Base-by-base conservation (phyloP, 2,113 vertebrate species). In the Phyllostomus discolor region DNA sequence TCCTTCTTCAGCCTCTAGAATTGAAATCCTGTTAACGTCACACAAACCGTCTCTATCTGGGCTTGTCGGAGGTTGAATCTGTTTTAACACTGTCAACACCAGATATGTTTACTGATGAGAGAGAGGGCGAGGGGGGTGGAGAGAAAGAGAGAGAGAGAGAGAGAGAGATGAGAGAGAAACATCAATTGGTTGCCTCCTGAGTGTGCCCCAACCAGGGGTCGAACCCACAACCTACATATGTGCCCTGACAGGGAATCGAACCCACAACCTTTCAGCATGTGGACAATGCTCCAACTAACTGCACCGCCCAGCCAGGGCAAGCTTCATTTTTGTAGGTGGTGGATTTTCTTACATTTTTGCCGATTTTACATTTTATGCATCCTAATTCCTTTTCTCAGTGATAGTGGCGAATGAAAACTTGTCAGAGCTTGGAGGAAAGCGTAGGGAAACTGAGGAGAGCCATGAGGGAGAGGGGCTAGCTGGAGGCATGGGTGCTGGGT, bases 321-420 rank as follows among this genome's bases (percentile, higher is more conserved):
- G 9, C 64, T 69, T 81, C 64, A 11, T 28, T 66, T 90, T 54
- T 41, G 9, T 59, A 52, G 76, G 31, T n/a, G 7, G 75, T 28
- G 33, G 64, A 19, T 79, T 41, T 59, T 12, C n/a, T 70, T 35
- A 57, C 52, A 0, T 52, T 85, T 81, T 38, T 88, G 22, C 62
- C 59, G 4, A 35, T 43, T 81, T 75, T 69, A 72, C 79, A 41
- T 75, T 67, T 88, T 69, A 67, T 87, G 54, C n/a, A 75, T 83
- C 46, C 20, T 52, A 67, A 83, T 95, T 94, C 86, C 64, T 94
- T 95, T 80, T 35, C 70, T 73, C 17, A 81, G 85, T 86, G 52
- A 28, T 17, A 38, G n/a, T 28, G 38, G 64, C 66, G 72, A 88
- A 80, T 57, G 57, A 35, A 81, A 76, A 93, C 28, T 9, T 16